Conservation (phyloP, 2,797 vertebrate genomes). For the Champsocephalus esox region DNA sequence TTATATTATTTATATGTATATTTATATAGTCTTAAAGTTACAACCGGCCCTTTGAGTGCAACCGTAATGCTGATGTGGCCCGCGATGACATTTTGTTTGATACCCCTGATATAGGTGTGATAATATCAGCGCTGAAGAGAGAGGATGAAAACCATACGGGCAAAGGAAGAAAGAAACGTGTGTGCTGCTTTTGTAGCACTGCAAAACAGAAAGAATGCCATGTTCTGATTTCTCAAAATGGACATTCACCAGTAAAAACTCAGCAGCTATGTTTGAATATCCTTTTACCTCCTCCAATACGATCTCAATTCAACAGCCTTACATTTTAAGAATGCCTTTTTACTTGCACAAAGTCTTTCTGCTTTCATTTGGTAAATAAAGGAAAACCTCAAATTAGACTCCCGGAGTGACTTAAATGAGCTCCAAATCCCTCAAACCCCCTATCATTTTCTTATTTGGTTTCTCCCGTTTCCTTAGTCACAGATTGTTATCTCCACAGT, state of each 20-base stretch:
- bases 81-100: too few relatives aligned
- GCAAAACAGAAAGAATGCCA: not conserved
- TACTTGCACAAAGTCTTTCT: not conserved
- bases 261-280: not conserved
- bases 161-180: not conserved
- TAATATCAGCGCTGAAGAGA: not conserved
- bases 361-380: not conserved
- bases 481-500: not conserved
- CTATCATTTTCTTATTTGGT: not conserved
- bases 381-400: not conserved
- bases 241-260: too few relatives aligned
- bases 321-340: not conserved
- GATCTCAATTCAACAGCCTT: not conserved
- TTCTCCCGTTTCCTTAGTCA: not conserved
- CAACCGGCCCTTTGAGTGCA: too few relatives aligned
- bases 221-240: not conserved
- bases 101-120: not conserved
- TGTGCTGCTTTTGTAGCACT: not conserved
- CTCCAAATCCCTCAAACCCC: not conserved
- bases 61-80: too few relatives aligned
- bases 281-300: not conserved
- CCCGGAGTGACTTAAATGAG: not conserved
- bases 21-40: too few relatives aligned
- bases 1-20: too few relatives aligned
- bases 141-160: not conserved